Evolutionary conservation across 2,888 invertebrate species (phyloP), one percentile per base, ranked within the genome.

Genomic region (Rhamphomyia laevipes): DNA sequence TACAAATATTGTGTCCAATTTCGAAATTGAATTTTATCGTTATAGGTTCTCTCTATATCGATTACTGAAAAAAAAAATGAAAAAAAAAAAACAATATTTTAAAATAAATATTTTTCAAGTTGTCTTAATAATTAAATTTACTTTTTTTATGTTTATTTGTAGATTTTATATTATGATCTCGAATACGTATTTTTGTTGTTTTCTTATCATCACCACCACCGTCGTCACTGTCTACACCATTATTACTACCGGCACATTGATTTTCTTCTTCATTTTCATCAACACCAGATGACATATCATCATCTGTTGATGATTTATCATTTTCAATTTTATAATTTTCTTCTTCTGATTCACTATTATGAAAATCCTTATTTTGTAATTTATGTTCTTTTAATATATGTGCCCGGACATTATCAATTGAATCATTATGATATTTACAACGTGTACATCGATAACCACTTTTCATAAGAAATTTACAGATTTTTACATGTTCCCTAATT

Each of bases 401-500:
- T 5, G 17, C 18, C 18, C 48, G 46, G 11, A 55, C 50, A 2
- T 53, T 18, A 48, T 59, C 58, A 10, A 55, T 45, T 5, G 55
- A 31, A 5, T 30, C 12, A n/a, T 41, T 13, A 37, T 38, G 38
- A 48, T 45, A 56, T 43, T 52, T 55, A 47, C 64, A 65, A 7
- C 46, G 49, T 7, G 27, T 49, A 45, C 64, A 65, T n/a, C 47
- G 35, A 53, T 57, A 63, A 55, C 69, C 61, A 50, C 57, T 40
- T 56, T 56, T 45, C 55, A 56, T 51, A 56, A 53, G 61, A 43
- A 57, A 54, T n/a, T 55, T 45, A 53, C 71, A 72, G 16, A 47
- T 50, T 7, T 51, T 52, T 40, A 66, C 47, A 54, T 72, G 71
- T 18, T 58, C 50, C 7, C 58, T 43, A 13, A 71, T 53, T 44